These are phyloP conservation scores for Ailuropoda melanoleuca DNA, from an alignment of 2,113 vertebrate genomes.

Conservation along the genomic window DNA sequence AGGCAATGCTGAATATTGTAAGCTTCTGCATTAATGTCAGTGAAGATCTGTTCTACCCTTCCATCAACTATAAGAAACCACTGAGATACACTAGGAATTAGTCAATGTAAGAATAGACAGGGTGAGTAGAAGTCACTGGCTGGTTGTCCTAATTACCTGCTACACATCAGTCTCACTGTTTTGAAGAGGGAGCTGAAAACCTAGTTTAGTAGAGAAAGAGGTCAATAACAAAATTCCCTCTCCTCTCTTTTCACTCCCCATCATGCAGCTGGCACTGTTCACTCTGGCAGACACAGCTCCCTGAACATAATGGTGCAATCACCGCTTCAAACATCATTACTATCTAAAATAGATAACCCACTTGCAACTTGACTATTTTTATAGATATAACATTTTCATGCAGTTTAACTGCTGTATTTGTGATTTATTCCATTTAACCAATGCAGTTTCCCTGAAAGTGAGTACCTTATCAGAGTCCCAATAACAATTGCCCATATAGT, in stretches of 20 bases:
- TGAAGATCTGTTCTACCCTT: background rate
- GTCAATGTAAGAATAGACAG: background rate
- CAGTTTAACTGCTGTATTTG: constrained; percentile 63
- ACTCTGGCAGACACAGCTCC: constrained; percentile 59
- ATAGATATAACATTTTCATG: constrained; percentile 58
- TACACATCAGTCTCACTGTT: background rate
- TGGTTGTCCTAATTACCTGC: background rate
- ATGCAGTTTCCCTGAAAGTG: constrained; percentile 8
- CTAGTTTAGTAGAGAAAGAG: constrained; percentile 44
- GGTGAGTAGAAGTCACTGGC: background rate
- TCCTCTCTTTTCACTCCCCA: background rate
- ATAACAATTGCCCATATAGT: constrained; percentile 16
- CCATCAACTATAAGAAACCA: background rate
- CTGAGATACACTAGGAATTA: background rate
- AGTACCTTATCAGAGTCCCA: background rate
- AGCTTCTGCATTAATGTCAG: background rate
- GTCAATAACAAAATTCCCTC: constrained; percentile 52
- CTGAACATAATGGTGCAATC: constrained; percentile 73
- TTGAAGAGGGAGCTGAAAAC: constrained; percentile 29
- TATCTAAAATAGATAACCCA: constrained; percentile 79
- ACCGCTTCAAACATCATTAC: constrained; percentile 71
- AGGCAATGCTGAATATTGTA: background rate
- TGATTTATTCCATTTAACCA: constrained; percentile 64
- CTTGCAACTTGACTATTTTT: constrained; percentile 75
- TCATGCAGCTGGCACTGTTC: constrained; percentile 60